A percentile compares a stretch with the other conserved stretches of the same genome.
phyloP scores from a whole-genome alignment of 2,797 vertebrate genomes.

The Poecile montanus region DNA sequence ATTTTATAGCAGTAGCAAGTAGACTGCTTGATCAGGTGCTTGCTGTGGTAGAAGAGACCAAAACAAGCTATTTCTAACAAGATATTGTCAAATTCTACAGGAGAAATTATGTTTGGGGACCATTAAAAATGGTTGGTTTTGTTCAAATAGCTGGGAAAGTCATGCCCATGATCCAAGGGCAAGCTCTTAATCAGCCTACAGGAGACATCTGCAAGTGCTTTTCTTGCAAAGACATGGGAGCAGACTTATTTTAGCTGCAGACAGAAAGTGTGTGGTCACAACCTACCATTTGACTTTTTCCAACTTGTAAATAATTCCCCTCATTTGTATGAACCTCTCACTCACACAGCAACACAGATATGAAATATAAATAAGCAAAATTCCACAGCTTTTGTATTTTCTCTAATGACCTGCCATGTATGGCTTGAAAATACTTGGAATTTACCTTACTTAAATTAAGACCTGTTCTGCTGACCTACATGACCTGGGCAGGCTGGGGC shows the following conservation, averaged over 20 bases:
- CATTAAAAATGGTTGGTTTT: not conserved
- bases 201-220: not conserved
- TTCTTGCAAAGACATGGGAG: not conserved
- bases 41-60: not conserved
- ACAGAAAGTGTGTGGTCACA: not conserved
- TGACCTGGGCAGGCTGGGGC: not conserved
- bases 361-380: not conserved
- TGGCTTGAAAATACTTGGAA: not conserved
- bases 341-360: not conserved
- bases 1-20: not conserved
- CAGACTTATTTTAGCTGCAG: not conserved
- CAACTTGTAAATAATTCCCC: not conserved
- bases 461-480: not conserved
- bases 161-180: not conserved
- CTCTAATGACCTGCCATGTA: not conserved
- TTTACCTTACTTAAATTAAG: not conserved
- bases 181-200: not conserved
- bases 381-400: not conserved
- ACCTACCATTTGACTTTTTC: not conserved
- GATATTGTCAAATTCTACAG: not conserved
- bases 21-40: not conserved
- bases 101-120: not conserved
- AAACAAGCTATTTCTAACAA: not conserved
- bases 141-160: not conserved
- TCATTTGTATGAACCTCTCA: not conserved